A percentile compares a stretch with the other conserved stretches of the same genome.
These are phyloP conservation scores for Pterostichus madidus DNA, from an alignment of 2,888 invertebrate genomes.

Conservation along the genomic window DNA sequence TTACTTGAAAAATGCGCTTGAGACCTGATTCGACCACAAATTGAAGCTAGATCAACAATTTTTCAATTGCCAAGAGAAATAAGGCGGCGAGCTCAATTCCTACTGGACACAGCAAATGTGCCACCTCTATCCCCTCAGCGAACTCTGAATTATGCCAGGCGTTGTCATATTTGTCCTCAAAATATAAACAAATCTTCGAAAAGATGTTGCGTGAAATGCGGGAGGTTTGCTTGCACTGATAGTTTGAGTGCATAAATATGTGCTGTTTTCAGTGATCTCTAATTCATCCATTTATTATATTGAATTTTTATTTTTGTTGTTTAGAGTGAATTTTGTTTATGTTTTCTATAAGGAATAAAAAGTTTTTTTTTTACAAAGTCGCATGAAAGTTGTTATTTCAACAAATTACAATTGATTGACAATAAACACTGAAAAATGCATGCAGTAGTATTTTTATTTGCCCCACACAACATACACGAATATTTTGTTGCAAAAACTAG, in stretches of 20 bases:
- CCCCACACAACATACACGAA: not conserved
- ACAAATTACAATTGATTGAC: conserved; percentile 5
- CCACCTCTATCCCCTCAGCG: conserved; percentile 20
- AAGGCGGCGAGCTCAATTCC: conserved; percentile 21
- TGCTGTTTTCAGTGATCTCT: conserved; percentile 26
- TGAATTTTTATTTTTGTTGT: conserved; percentile 15
- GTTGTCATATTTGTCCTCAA: conserved; percentile 29
- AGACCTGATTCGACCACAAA: conserved; percentile 46
- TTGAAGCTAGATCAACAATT: conserved; percentile 40
- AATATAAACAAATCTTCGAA: conserved; percentile 14
- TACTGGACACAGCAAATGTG: conserved; percentile 12
- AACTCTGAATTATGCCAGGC: conserved; percentile 27
- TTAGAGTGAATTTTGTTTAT: conserved; percentile 18
- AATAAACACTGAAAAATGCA: conserved; percentile 28
- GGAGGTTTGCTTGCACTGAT: conserved; percentile 39
- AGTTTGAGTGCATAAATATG: conserved; percentile 32
- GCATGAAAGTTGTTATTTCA: conserved; percentile 14
- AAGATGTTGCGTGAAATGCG: conserved; percentile 30
- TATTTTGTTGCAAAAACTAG: conserved; percentile 25
- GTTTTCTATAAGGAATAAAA: conserved; percentile 19
- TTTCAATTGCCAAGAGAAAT: conserved; percentile 35
- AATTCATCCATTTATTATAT: conserved; percentile 25
- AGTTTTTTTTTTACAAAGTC: no score
- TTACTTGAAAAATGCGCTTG: conserved; percentile 53
- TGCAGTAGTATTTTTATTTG: conserved; percentile 6